Evolutionary conservation across 2,888 invertebrate genomes (phyloP), one percentile per base, ranked within the genome.

Genomic region (Arrhopalites spinosus): DNA sequence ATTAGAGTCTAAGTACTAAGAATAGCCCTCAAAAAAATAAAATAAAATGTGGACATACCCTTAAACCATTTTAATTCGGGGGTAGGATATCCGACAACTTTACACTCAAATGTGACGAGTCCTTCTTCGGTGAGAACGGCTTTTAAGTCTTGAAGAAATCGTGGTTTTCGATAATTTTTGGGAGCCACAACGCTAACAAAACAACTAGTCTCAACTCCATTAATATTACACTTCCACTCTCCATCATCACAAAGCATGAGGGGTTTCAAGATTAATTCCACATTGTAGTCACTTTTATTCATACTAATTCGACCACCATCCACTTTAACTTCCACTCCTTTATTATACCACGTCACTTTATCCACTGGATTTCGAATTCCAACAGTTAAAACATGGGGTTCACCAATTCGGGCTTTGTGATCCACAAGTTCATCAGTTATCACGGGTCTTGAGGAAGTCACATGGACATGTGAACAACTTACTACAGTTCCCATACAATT

Each of bases 51-150:
- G n/a, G n/a, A n/a, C n/a, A n/a, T n/a, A n/a, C n/a, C n/a, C n/a
- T 47, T 47, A 47, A 36, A 79, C 95, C 95, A 95, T 84, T 92
- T 90, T 0, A 95, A 87, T 69, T 91, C 87, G 0, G 95, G 95
- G 0, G 95, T 95, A 0, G 95, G 95, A 82, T 94, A 95, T 0
- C 95, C 95, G 1, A 95, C 94, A n/a, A 79, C 79, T 86, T 95
- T 95, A 85, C 95, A 95, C 84, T 95, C 95, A 84, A 95, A 95
- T 0, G 95, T 95, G 0, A 95, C 95, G 45, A 95, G 86, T 0
- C 95, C 95, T 86, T 95, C 95, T 84, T 95, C 95, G 0, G 95
- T 95, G 63, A 95, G 87, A 61, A 95, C 91, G 11, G 95, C 95
- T 86, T 93, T 93, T 13, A 95, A 88, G 83, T 92, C 93, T 85